phyloP scores from a whole-genome alignment of 2,888 invertebrate genomes.

The Nephrotoma appendiculata region DNA sequence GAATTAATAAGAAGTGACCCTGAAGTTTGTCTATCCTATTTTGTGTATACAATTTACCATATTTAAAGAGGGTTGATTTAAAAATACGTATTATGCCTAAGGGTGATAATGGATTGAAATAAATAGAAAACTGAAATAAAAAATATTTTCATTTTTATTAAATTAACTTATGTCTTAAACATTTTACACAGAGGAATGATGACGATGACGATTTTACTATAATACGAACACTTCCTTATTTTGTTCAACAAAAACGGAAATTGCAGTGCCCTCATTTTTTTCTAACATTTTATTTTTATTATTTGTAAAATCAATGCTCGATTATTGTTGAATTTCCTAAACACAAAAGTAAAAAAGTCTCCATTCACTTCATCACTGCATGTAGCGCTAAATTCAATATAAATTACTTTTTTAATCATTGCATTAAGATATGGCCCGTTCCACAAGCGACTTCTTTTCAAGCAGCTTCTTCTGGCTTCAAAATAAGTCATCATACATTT shows the following conservation, averaged over 20 bases:
- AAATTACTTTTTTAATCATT: too few relatives aligned
- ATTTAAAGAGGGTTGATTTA: neutral
- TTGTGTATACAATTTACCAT: neutral
- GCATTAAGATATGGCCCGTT: too few relatives aligned
- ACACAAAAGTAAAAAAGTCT: too few relatives aligned
- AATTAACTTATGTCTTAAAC: neutral
- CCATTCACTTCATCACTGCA: too few relatives aligned
- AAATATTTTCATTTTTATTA: neutral
- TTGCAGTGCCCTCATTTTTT: neutral
- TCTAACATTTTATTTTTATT: neutral
- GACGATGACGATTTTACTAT: neutral
- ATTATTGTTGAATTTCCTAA: too few relatives aligned
- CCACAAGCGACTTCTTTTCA: too few relatives aligned
- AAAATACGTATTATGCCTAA: neutral
- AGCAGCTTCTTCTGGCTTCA: too few relatives aligned
- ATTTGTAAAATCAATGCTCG: too few relatives aligned
- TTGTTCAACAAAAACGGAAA: neutral
- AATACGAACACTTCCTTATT: neutral
- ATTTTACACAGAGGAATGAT: neutral
- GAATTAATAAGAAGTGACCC: neutral
- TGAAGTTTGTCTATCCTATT: neutral
- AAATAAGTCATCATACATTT: too few relatives aligned
- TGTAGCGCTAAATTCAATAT: too few relatives aligned
- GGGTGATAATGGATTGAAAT: neutral
- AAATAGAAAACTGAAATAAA: neutral